phyloP scores from a whole-genome alignment of 2,888 invertebrate genomes.

The Andrena camellia region DNA sequence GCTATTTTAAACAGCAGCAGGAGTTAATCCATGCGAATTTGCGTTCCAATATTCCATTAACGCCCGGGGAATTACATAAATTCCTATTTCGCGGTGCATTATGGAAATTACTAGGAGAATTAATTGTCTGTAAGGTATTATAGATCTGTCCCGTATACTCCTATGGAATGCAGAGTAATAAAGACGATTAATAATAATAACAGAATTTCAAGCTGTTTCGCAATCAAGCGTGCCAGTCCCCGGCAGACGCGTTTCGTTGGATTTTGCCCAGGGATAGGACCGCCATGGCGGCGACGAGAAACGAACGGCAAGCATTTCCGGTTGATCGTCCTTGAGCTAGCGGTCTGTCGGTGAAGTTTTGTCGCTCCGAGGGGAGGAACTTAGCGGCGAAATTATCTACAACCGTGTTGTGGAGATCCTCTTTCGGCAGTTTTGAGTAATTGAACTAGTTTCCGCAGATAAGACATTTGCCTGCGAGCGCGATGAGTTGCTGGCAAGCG shows the following conservation, averaged over 20 bases:
- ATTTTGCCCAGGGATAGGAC: conserved; percentile 1
- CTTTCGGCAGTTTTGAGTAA: conserved; percentile 75
- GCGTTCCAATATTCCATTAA: conserved; percentile 8
- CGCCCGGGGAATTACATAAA: conserved; percentile 16
- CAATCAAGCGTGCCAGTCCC: conserved; percentile 5
- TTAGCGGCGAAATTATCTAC: conserved; percentile 57
- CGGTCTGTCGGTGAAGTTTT: conserved; percentile 53
- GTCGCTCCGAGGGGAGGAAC: conserved; percentile 28
- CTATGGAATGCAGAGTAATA: too few relatives aligned
- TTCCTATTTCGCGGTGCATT: conserved; percentile 1
- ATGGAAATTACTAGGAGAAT: conserved; percentile 6
- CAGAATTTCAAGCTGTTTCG: background rate
- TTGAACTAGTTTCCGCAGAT: conserved; percentile 78
- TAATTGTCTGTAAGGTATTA: background rate
- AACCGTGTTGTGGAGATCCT: conserved; percentile 43
- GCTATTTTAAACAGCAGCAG: too few relatives aligned
- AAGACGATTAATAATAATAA: too few relatives aligned
- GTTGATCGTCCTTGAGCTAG: conserved; percentile 40
- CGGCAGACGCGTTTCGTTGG: background rate
- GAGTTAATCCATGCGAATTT: background rate
- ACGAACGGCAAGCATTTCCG: conserved; percentile 37
- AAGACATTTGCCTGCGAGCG: conserved; percentile 67
- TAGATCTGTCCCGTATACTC: too few relatives aligned
- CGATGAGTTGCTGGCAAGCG: conserved; percentile 49
- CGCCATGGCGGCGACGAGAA: background rate